Base-by-base conservation (phyloP, 1,140 invertebrate species). In the Bacillus rossius region DNA sequence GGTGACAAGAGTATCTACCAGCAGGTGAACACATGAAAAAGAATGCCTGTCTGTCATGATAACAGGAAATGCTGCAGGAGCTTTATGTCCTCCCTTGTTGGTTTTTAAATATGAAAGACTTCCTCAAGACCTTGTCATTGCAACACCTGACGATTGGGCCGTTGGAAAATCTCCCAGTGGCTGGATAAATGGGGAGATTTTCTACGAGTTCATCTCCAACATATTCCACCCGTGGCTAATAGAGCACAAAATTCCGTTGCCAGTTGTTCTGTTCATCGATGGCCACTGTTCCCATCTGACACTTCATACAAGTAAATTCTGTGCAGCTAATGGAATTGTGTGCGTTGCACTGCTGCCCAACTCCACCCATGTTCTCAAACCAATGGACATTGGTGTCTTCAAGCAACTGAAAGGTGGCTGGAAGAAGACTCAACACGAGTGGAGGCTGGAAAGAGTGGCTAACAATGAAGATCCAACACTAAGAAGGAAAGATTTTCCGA, bases 331-430 rank as follows among this genome's bases (percentile, higher is more conserved):
- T 62, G 59, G 62, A 14, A 70, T 76, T 22, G 69, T 76, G 57
- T 59, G 76, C 29, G 69, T 73, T 34, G 67, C 69, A 14, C 61
- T 77, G 13, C 65, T 63, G 7, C 70, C 74, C 1, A 77, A 75
- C 62, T 63, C 71, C 7, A 74, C 75, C 10, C 73, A 76, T 57
- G 69, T 77, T 3, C 55, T 75, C n/a, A n/a, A n/a, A n/a, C n/a
- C n/a, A n/a, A n/a, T n/a, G n/a, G n/a, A n/a, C 58, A 70, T 76
- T 1, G 65, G 62, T 25, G 64, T 74, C 2, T 77, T 74, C 50
- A 59, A 61, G 53, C 64, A 65, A 25, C 25, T 73, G 22, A 72
- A 73, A 63, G 48, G 23, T 3, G 42, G 66, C 38, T 75, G 72
- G 72, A 71, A 67, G 59, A 65, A 64, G 52, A 10, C 37, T 3